Evolutionary conservation across 2,797 vertebrate genomes (phyloP), one percentile per base, ranked within the genome.

Genomic region (Prunella strophiata): DNA sequence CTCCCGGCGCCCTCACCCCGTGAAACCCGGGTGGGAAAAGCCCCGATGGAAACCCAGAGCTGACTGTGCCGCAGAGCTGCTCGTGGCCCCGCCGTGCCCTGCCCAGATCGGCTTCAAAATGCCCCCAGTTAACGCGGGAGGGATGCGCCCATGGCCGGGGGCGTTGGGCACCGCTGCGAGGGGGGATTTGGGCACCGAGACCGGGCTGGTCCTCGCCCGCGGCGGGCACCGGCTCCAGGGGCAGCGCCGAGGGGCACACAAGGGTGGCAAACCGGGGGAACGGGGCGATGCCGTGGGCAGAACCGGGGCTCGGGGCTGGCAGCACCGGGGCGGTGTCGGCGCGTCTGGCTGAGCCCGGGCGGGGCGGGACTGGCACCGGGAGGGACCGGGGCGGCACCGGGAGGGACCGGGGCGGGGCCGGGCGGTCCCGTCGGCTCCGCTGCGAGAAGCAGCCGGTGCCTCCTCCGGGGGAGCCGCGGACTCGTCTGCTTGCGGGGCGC

Each of bases 81-180:
- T 9, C 45, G 5, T 7, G 20, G 27, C 29, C 67, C 7, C 29
- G 34, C 51, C 3, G 14, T 5, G 74, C 14, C 76, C 57, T 19
- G 82, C 76, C 11, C 67, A 27, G 40, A 26, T 17, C 55, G 0
- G 22, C 4, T 2, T 1, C 3, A 34, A 6, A 45, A 18, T 13
- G 78, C 36, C 30, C 73, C 17, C 10, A 2, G 0, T 22, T 5
- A 11, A 8, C 27, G 0, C 0, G 58, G 43, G 2, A 42, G 36
- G 72, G 57, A 13, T 8, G 66, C 0, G 11, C 21, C 74, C 66
- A 0, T 0, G 11, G 5, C 51, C 4, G 5, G 45, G 55, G 23
- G 10, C 30, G 5, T 1, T 19, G 38, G 75, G 38, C 1, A 2
- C 61, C 32, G 17, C 55, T 3, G 19, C 25, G 0, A 36, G 36